Evolutionary conservation across 2,888 invertebrate genomes (phyloP), one percentile per base, ranked within the genome.

Genomic region (Sturmia bella): DNA sequence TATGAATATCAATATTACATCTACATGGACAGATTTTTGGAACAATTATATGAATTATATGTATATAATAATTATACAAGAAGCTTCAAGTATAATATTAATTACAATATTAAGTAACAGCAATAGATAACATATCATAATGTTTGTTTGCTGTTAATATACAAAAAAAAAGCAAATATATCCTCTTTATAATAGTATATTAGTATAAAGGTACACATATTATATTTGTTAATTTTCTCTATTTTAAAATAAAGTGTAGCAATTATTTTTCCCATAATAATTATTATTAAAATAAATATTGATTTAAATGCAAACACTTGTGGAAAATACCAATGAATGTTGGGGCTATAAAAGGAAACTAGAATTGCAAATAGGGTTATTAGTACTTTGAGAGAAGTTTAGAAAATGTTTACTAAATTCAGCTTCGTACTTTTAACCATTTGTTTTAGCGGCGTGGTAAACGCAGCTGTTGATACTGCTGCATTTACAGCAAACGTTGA

Each of bases 301-400:
- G 21, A 15, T 48, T 61, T 4, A 52, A 59, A 54, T 69, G 39
- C 52, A 76, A 76, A 69, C 68, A 76, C 50, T 63, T 69, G 17
- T 39, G 39, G n/a, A 21, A 39, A 69, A 17, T 63, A 39, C 17
- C 69, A 76, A 69, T 48, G 61, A 61, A 21, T 19, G 45, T 13
- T 54, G 45, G 45, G 2, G 6, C 59, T 54, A 54, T 76, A 74
- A 45, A 74, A 45, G 59, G 37, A 19, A n/a, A 15, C 4, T 19
- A 4, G 12, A 61, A 48, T 19, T 13, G 7, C 21, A 9, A 5
- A 11, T 13, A 19, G 32, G 3, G 19, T 24, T 17, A 57, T 37
- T 54, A 57, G 64, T 64, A 24, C 11, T 32, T 43, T 15, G 9
- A 24, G 57, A 57, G 13, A 11, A 13, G 37, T 45, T 37, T 0